Percentiles rank a stretch among this genome's conserved stretches.
Conservation (phyloP, 2,797 vertebrate genomes). For the Anguilla marmorata region DNA sequence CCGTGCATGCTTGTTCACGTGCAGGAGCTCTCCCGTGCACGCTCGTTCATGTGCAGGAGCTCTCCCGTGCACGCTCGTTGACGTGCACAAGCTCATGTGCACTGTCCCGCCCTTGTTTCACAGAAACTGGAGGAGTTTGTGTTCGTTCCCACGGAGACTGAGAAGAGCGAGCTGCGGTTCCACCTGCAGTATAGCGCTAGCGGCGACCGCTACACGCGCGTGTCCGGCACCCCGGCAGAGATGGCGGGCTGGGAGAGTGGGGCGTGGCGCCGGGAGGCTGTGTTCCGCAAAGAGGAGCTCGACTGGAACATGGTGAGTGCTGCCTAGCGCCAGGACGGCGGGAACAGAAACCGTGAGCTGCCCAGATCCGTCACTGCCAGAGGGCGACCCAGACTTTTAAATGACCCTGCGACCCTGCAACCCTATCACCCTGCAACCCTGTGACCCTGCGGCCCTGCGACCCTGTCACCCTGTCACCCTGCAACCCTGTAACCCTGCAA, state of each 20-base stretch:
- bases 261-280: slow-evolving; percentile 79
- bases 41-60: background rate
- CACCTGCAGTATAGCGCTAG: slow-evolving; percentile 81
- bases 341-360: background rate
- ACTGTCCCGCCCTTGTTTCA: background rate
- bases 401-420: background rate
- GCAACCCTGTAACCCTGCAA: too few relatives aligned
- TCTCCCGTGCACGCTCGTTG: background rate
- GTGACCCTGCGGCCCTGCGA: too few relatives aligned
- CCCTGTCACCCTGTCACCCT: too few relatives aligned
- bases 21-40: too few relatives aligned
- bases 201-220: slow-evolving; percentile 80
- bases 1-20: background rate
- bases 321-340: background rate
- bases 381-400: background rate
- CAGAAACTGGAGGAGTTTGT: slow-evolving; percentile 72
- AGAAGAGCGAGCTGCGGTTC: slow-evolving; percentile 77
- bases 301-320: slow-evolving; percentile 92
- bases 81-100: background rate
- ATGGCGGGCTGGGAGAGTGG: slow-evolving; percentile 83
- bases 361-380: background rate
- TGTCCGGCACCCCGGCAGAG: slow-evolving; percentile 75
- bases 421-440: too few relatives aligned
- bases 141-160: slow-evolving; percentile 83
- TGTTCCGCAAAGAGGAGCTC: slow-evolving; percentile 87